Evolutionary conservation across 2,888 invertebrate genomes (phyloP), one percentile per base, ranked within the genome.

Genomic region (Theristus sp.): DNA sequence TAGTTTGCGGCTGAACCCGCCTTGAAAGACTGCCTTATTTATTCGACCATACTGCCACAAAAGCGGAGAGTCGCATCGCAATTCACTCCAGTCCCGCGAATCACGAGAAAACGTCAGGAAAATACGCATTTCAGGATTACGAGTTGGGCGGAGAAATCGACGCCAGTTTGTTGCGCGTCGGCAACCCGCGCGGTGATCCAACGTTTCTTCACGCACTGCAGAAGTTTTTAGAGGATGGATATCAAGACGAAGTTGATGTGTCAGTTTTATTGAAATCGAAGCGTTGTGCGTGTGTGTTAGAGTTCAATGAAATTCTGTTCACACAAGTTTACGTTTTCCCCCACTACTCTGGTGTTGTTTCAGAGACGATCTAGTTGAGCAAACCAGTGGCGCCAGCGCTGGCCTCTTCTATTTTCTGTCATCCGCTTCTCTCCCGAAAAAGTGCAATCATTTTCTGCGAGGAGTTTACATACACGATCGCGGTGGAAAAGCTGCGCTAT

Each of bases 381-480:
- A 82, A 24, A 82, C 82, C 1, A 78, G 80, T 38, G 83, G 83
- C 0, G 82, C 83, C 1, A 78, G 81, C 0, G 80, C 81, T 64
- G 83, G 82, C 0, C 67, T 83, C 1, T 80, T 80, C 67, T 67
- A 82, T 49, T 70, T 80, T 54, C 66, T 81, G 10, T 78, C 79
- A n/a, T 60, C 59, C 31, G 49, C 65, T 54, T 64, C 65, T n/a
- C n/a, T n/a, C n/a, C 30, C 65, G 63, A 2, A 26, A 63, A 25
- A 60, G 60, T 28, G 80, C 79, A 1, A 73, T 78, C 17, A 78
- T 83, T 58, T 83, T 83, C 70, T 80, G 82, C 17, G 83, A 83
- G 67, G 81, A 83, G 70, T 81, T 80, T 22, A 81, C 82, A 0
- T 83, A 82, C 66, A 82, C 82, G 78, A 78, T 81, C 62, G 83